Percentiles rank a stretch among this genome's conserved stretches.
Evolutionary conservation across 2,888 invertebrate genomes (phyloP).

Genomic region (Watsonalla cultraria): DNA sequence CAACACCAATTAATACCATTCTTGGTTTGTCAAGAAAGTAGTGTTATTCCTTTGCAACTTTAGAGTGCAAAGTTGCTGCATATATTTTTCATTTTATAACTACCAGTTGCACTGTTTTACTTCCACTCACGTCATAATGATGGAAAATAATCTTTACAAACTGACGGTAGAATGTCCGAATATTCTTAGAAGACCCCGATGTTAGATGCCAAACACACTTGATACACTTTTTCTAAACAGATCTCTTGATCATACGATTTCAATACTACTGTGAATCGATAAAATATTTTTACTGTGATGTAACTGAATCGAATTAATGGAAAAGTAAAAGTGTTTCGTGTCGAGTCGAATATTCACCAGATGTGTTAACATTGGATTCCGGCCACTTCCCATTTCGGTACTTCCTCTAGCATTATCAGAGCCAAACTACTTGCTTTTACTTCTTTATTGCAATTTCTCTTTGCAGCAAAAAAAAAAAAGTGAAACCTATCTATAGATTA

Average conservation of each 20-base stretch:
- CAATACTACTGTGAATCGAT: not conserved
- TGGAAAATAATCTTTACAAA: too few relatives aligned
- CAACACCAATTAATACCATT: too few relatives aligned
- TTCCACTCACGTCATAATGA: too few relatives aligned
- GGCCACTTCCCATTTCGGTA: constrained; percentile 1
- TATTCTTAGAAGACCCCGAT: too few relatives aligned
- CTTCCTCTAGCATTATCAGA: not conserved
- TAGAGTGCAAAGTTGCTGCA: too few relatives aligned
- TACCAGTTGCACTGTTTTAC: too few relatives aligned
- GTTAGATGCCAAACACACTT: too few relatives aligned
- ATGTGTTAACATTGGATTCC: not conserved
- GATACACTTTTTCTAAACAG: not conserved
- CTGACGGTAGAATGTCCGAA: too few relatives aligned
- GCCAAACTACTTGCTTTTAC: not conserved
- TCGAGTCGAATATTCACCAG: not conserved
- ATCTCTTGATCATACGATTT: not conserved
- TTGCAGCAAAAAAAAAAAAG: not conserved
- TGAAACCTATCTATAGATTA: not conserved
- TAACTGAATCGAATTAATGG: not conserved
- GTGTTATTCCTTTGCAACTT: too few relatives aligned
- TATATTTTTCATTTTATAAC: too few relatives aligned
- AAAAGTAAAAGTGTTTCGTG: not conserved
- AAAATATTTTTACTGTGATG: not conserved
- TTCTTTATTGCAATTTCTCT: not conserved
- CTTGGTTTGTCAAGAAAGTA: too few relatives aligned